phyloP scores from a whole-genome alignment of 2,113 vertebrate genomes.

The Lepus europaeus region DNA sequence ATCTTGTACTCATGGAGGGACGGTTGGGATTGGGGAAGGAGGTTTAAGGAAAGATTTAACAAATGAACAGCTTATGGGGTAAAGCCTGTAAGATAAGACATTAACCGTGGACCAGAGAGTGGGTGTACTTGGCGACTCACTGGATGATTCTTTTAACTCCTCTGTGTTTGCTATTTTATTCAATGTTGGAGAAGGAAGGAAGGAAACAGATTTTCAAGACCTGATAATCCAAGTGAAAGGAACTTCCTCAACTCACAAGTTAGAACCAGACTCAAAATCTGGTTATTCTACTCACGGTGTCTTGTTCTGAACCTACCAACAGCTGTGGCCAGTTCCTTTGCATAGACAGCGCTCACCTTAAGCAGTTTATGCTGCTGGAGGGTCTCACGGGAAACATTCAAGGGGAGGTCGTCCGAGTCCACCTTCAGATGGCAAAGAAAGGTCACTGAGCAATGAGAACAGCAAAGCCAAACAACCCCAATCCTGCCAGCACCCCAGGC shows the following conservation, averaged over 20 bases:
- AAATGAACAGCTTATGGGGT: not conserved
- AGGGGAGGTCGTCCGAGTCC: conserved; percentile 98
- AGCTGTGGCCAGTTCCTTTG: not conserved
- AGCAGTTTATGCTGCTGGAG: conserved; percentile 98
- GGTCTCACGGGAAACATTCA: conserved; percentile 99
- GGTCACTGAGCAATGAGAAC: not conserved
- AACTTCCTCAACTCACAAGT: not conserved
- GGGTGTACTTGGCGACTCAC: not conserved
- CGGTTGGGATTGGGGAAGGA: too few relatives aligned
- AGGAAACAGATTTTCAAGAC: not conserved
- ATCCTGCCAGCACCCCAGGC: fast-evolving
- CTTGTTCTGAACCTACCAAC: not conserved
- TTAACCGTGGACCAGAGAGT: not conserved
- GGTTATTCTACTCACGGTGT: not conserved
- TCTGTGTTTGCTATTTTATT: not conserved
- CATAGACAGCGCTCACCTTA: conserved; percentile 89
- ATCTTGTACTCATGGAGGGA: not conserved
- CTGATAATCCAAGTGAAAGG: not conserved
- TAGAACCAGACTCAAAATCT: not conserved
- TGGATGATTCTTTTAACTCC: not conserved
- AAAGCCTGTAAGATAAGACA: not conserved
- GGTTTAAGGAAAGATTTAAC: not conserved
- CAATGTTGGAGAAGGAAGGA: not conserved
- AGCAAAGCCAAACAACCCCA: not conserved
- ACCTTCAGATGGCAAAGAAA: conserved; percentile 88